phyloP scores from a whole-genome alignment of 2,888 invertebrate species.

The Fragum whitleyi region DNA sequence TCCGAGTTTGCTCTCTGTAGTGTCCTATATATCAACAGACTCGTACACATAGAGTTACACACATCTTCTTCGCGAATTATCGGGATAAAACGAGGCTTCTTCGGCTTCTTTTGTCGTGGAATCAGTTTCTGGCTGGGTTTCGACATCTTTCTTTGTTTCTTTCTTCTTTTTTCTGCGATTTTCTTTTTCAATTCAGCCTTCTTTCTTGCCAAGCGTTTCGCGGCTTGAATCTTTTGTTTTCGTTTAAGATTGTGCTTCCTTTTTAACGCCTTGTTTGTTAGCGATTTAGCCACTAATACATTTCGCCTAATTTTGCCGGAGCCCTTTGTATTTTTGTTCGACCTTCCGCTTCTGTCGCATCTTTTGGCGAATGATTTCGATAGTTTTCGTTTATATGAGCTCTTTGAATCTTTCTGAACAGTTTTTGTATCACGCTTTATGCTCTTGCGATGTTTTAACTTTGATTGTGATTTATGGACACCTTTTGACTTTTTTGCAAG shows the following conservation, averaged over 20 bases:
- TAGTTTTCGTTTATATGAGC: background rate
- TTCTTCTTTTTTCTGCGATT: constrained; percentile 27
- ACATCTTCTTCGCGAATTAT: constrained; percentile 39
- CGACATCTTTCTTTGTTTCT: background rate
- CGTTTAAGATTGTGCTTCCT: constrained; percentile 13
- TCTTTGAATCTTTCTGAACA: background rate
- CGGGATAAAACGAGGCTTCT: constrained; percentile 39
- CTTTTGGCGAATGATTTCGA: background rate
- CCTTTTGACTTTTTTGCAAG: background rate
- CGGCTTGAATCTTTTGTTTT: constrained; percentile 11
- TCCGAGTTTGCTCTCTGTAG: constrained; percentile 25
- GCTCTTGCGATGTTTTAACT: background rate
- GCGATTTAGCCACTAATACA: background rate
- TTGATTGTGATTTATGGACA: background rate
- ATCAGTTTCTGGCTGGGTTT: background rate
- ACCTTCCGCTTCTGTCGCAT: background rate
- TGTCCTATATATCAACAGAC: constrained; percentile 39
- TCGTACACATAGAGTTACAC: constrained; percentile 23
- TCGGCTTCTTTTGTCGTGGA: background rate
- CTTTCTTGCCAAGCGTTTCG: constrained; percentile 29
- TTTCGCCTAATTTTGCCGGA: background rate
- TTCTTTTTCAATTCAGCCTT: constrained; percentile 29
- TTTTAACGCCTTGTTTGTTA: background rate
- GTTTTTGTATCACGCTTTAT: background rate
- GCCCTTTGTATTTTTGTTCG: background rate